Conservation (phyloP, 2,888 invertebrate species). For the Tachina fera region DNA sequence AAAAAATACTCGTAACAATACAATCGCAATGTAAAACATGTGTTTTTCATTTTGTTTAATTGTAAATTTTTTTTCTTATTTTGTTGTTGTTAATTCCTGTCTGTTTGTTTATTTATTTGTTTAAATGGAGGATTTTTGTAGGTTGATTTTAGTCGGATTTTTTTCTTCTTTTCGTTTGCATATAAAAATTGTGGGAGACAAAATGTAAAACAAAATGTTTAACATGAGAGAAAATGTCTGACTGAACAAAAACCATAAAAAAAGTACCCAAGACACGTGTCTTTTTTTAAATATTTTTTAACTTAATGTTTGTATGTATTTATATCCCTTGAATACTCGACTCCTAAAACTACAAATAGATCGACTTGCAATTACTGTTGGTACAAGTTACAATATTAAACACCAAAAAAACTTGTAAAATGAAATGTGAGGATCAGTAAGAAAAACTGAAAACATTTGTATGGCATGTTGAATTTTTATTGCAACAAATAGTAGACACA, state of each 20-base stretch:
- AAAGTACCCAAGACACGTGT: constrained; percentile 70
- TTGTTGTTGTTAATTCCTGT: constrained; percentile 55
- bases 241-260: constrained; percentile 25
- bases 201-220: constrained; percentile 71
- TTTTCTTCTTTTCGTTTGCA: constrained; percentile 21
- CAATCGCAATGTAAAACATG: constrained; percentile 72
- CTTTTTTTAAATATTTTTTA: constrained; percentile 39
- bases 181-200: constrained; percentile 69
- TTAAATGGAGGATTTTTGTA: constrained; percentile 67
- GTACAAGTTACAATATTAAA: constrained; percentile 18
- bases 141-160: constrained; percentile 41
- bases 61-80: constrained; percentile 57
- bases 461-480: constrained; percentile 72
- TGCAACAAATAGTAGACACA: constrained; percentile 77
- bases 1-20: constrained; percentile 21
- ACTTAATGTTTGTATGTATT: not conserved
- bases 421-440: constrained; percentile 63
- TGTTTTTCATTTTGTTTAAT: constrained; percentile 74
- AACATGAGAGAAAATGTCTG: constrained; percentile 66
- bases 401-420: constrained; percentile 13
- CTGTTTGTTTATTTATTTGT: constrained; percentile 44
- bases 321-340: constrained; percentile 37
- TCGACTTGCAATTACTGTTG: constrained; percentile 21
- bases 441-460: constrained; percentile 50
- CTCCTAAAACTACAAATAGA: constrained; percentile 40